Evolutionary conservation across 1,140 invertebrate genomes (phyloP), one percentile per base, ranked within the genome.

Genomic region (Bicyclus anynana): DNA sequence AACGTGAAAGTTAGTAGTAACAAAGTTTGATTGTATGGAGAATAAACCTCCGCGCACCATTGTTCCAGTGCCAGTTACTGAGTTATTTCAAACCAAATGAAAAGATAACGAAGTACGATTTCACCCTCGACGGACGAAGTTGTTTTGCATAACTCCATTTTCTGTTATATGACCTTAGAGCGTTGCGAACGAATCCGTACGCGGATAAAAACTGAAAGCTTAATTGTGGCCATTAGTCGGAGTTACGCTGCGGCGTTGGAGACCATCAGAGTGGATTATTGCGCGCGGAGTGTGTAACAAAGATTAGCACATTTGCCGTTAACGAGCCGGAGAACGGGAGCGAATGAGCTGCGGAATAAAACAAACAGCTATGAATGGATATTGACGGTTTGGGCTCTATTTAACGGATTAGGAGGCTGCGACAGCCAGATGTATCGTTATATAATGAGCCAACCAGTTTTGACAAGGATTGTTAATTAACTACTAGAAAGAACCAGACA

Each of bases 291-390:
- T 65, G 66, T 75, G 77, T 84, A 83, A 85, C 81, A 84, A 84
- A 85, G 77, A 87, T 87, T 85, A 87, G 77, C 79, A 83, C 80
- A 81, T 83, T 87, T 80, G 58, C 69, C 69, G 77, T 85, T 85
- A 85, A 84, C 84, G 77, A 84, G 59, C 69, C 76, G 74, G 74
- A 84, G 77, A 84, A 81, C 79, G 77, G 77, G 72, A 72, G 73
- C 65, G 75, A 76, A 80, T 76, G 72, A 78, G 73, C 74, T 62
- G 53, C 59, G 72, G 69, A 81, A 83, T 81, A 83, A 85, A 87
- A 84, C 81, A 74, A 80, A 83, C 83, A 83, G 80, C 75, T 80
- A 85, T 84, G 77, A 84, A 87, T 83, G 77, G 78, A 83, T 79
- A 87, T 87, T 79, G 81, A 79, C 79, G 67, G 70, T 67, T 56